Evolutionary conservation across 2,113 vertebrate species (phyloP), one percentile per base, ranked within the genome.

Genomic region (Tetrax tetrax): DNA sequence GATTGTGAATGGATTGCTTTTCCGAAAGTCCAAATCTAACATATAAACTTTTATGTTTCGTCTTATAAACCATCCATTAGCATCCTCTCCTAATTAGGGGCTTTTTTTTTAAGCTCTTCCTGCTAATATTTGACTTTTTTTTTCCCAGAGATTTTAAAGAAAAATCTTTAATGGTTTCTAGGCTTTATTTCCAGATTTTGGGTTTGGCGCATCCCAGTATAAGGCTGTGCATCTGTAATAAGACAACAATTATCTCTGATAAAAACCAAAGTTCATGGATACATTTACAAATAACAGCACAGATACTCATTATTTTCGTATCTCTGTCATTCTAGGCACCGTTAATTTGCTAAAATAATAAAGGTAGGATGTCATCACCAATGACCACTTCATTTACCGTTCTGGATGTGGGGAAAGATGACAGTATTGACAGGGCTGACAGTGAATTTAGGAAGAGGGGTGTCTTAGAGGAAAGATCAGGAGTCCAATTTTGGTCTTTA

Each of bases 41-140:
- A 0, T 3, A 6, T 2, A 54, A 57, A 53, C 13, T 57, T 28
- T 1, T 5, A 1, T n/a, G 6, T 66, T 81, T 81, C 20, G 13
- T 22, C 29, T 25, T 80, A 21, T 29, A 66, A 90, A 43, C 17
- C 14, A 20, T 3, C 25, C 51, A 23, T 70, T 53, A 54, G 13
- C 22, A 9, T 31, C 38, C 12, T 56, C 20, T 81, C 19, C 37
- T 59, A 18, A 29, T 63, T 8, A 66, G 4, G 17, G 56, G 38
- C 4, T 29, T 45, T 27, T 9, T 37, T 9, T 37, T 33, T 12
- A 45, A 63, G 12, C 6, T 4, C 54, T 41, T 50, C 10, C 71
- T 65, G 7, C 23, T 48, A 59, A 48, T 70, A 17, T 7, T 41
- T 71, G 25, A 45, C 20, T 2, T 2, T 41, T 23, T 23, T 25